These are phyloP conservation scores for Clarias laeviceps DNA, from an alignment of 2,797 vertebrate genomes.

Conservation along the genomic window DNA sequence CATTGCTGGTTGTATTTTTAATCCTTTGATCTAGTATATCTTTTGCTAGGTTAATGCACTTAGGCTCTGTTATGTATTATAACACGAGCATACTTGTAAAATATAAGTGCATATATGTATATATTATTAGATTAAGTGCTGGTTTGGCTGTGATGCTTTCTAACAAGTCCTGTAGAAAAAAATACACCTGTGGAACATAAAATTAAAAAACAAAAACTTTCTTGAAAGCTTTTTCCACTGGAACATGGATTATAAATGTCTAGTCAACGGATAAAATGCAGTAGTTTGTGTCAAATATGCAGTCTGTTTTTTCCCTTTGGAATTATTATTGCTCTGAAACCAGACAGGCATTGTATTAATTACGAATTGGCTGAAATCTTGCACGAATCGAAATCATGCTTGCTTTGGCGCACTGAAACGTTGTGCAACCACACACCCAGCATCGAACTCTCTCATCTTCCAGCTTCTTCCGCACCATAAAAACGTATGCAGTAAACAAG, in stretches of 20 bases:
- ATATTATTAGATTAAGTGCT: slow-evolving; percentile 14
- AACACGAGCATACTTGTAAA: background rate
- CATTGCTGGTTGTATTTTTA: background rate
- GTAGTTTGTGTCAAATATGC: slow-evolving; percentile 25
- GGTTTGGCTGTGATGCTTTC: slow-evolving; percentile 16
- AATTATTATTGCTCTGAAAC: slow-evolving; percentile 17
- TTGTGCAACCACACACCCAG: slow-evolving; percentile 19
- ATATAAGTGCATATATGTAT: background rate
- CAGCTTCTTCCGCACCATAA: slow-evolving; percentile 49
- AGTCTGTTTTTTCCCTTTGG: background rate
- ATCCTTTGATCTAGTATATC: background rate
- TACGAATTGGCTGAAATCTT: slow-evolving; percentile 21
- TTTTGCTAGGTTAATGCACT: background rate
- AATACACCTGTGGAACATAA: slow-evolving; percentile 3
- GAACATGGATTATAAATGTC: slow-evolving; percentile 1
- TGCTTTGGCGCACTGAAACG: slow-evolving; percentile 30
- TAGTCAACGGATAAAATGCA: slow-evolving; percentile 8
- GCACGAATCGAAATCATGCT: background rate
- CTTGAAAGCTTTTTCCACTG: slow-evolving; percentile 8
- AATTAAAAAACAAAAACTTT: background rate
- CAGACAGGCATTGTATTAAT: slow-evolving; percentile 32
- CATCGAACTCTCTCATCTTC: slow-evolving; percentile 42
- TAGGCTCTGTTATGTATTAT: background rate
- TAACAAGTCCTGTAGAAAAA: background rate
- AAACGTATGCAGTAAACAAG: slow-evolving; percentile 53